Percentiles rank a stretch among this genome's conserved stretches.
phyloP scores from a whole-genome alignment of 2,888 invertebrate genomes.

The Geophilus truncorum region DNA sequence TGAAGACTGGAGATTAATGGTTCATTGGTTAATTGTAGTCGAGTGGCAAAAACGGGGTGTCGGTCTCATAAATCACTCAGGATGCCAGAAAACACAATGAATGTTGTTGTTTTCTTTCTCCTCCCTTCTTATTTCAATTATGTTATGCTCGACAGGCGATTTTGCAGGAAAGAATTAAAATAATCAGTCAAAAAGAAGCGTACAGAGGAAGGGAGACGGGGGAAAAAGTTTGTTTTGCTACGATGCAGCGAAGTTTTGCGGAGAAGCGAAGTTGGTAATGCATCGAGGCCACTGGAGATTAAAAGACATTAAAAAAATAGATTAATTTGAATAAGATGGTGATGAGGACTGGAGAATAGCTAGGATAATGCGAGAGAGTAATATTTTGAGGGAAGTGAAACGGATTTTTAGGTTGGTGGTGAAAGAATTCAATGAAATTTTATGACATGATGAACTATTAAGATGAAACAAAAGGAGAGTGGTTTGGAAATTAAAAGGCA shows the following conservation, averaged over 20 bases:
- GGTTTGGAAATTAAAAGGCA: not conserved
- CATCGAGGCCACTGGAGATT: not conserved
- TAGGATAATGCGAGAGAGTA: not conserved
- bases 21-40: conserved; percentile 17
- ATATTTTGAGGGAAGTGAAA: not conserved
- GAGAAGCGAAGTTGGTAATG: not conserved
- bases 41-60: conserved; percentile 14
- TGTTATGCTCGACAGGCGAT: conserved; percentile 15
- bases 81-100: conserved; percentile 1
- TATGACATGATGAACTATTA: conserved; percentile 28
- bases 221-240: not conserved
- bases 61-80: not conserved
- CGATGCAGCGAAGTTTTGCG: too few species aligned
- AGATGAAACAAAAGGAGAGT: conserved; percentile 14
- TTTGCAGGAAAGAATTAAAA: conserved; percentile 14
- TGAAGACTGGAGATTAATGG: conserved; percentile 16
- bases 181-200: not conserved
- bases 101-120: not conserved
- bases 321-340: not conserved
- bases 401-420: not conserved
- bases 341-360: not conserved
- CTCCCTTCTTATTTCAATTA: conserved; percentile 2
- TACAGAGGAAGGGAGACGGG: not conserved
- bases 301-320: not conserved
- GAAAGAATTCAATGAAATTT: conserved; percentile 27